Evolutionary conservation across 1,140 invertebrate genomes (phyloP), one percentile per base, ranked within the genome.

Genomic region (Drosophila pseudoobscura): DNA sequence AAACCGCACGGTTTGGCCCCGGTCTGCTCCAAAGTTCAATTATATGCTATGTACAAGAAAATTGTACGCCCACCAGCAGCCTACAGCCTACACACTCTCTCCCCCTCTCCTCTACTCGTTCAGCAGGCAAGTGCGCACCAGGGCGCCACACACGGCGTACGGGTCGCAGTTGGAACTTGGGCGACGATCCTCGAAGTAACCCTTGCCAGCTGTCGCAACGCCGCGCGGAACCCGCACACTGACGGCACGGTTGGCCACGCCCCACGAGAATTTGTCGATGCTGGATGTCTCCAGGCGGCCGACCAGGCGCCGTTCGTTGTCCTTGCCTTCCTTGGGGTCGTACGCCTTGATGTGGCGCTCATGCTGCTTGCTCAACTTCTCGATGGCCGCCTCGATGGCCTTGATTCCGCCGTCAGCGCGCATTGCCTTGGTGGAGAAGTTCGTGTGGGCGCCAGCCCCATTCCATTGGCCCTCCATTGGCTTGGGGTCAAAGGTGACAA

Each of bases 101-200:
- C 13, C 6, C 9, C 49, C 7, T 5, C 6, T 1, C 5, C 7
- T 51, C 49, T 84, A 89, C 58, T 91, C 87, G 91, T 92, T 95
- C 93, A 82, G 93, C 91, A 96, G 91, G 75, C 94, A 94, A n/a
- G 95, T 96, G 61, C 95, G 93, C 0, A 96, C 93, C 3, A 96
- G 88, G 3, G 94, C 94, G 64, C 95, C 93, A 52, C 93, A 93
- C 1, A 96, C 95, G 7, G 92, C 91, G 89, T 98, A 98, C 0
- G 97, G 97, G 92, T 98, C 97, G 89, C 96, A 97, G 89, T 98
- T 98, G 61, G 96, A 97, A 41, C 96, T 94, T 9, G 97, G 97
- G 82, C 97, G 93, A 47, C 97, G 92, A 92, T 98, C 97, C 90
- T 98, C 97, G 26, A 98, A 93, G 80, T 98, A 98, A 2, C 97